Conservation (phyloP, 2,797 vertebrate genomes). For the Hylomyscus alleni region DNA sequence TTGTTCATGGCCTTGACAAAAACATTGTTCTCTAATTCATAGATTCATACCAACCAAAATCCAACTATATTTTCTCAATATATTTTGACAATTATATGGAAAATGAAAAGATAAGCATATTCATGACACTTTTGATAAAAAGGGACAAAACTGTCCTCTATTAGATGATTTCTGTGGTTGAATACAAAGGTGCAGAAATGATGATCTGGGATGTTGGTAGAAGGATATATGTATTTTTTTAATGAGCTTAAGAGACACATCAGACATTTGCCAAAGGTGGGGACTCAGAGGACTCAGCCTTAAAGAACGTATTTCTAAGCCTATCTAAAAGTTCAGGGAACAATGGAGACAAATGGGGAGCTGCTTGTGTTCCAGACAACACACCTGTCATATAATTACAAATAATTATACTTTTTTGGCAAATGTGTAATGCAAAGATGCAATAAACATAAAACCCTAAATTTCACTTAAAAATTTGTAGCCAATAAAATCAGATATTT, state of each 20-base stretch:
- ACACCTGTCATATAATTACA: neutral
- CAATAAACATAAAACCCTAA: neutral
- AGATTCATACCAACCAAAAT: neutral
- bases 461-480: neutral
- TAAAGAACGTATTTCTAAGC: neutral
- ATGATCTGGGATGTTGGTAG: too few species aligned
- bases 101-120: neutral
- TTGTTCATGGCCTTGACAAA: neutral
- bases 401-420: neutral
- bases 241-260: neutral
- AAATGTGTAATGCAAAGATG: neutral
- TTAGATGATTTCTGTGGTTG: neutral
- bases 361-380: neutral
- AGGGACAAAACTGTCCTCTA: neutral
- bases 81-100: neutral
- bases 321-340: neutral
- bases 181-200: neutral
- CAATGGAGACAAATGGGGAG: neutral
- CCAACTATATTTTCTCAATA: neutral
- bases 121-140: neutral
- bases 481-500: neutral
- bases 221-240: neutral
- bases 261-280: neutral
- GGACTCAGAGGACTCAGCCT: neutral
- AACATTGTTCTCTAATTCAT: neutral